phyloP scores from a whole-genome alignment of 2,888 invertebrate species.

The Phalera bucephala region DNA sequence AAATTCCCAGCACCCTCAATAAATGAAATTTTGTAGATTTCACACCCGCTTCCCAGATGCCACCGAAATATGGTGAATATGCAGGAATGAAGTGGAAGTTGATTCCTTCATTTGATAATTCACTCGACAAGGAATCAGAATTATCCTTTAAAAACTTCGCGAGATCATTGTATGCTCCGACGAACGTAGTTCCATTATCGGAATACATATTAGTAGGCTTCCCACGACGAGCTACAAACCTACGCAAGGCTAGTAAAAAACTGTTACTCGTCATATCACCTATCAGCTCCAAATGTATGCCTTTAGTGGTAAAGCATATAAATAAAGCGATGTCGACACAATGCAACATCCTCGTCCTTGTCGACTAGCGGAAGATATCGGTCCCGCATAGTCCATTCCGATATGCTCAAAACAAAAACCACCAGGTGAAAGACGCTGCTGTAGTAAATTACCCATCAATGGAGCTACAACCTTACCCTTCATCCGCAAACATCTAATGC shows the following conservation, averaged over 20 bases:
- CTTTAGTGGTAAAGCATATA: constrained; percentile 20
- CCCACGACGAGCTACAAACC: constrained; percentile 19
- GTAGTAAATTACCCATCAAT: constrained; percentile 18
- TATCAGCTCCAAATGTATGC: constrained; percentile 24
- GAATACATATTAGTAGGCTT: constrained; percentile 20
- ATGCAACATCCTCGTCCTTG: too few species aligned
- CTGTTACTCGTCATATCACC: constrained; percentile 23
- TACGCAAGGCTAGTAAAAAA: constrained; percentile 13
- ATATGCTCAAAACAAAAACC: constrained; percentile 7
- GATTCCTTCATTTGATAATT: not conserved
- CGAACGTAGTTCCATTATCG: constrained; percentile 25
- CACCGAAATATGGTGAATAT: constrained; percentile 2
- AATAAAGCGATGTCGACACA: constrained; percentile 20
- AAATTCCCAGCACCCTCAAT: not conserved
- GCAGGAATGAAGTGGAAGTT: constrained; percentile 2
- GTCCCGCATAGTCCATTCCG: constrained; percentile 12
- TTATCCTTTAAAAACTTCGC: constrained; percentile 6
- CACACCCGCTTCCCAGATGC: too few species aligned
- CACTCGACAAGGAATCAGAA: not conserved
- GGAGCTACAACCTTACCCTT: constrained; percentile 16
- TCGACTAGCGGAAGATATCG: constrained; percentile 14
- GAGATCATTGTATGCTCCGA: constrained; percentile 23
- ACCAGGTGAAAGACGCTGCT: constrained; percentile 10
- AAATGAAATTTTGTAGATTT: constrained; percentile 1
- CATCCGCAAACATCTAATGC: constrained; percentile 22